Percentiles rank a stretch among this genome's conserved stretches.
These are phyloP conservation scores for Drosophila leonis DNA, from an alignment of 2,888 invertebrate genomes.

Conservation along the genomic window DNA sequence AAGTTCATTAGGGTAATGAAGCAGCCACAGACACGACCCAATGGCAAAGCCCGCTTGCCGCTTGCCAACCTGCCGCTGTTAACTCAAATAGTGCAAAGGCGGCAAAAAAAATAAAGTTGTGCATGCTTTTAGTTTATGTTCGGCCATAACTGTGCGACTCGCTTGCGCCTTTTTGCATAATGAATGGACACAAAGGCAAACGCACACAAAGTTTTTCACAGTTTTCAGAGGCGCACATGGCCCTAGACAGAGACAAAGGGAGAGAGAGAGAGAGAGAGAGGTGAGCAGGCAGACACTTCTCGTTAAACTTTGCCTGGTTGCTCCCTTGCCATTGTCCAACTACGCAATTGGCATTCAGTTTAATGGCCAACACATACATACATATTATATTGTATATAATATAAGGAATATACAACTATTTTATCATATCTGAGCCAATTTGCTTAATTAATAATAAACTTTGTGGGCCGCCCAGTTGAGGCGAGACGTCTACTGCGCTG, in stretches of 20 bases:
- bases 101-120: slow-evolving; percentile 58
- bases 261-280: not conserved
- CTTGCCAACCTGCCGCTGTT: not conserved
- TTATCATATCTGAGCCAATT: slow-evolving; percentile 60
- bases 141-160: slow-evolving; percentile 61
- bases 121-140: slow-evolving; percentile 63
- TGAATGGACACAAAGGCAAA: slow-evolving; percentile 66
- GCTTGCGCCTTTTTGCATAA: slow-evolving; percentile 75
- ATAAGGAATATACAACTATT: slow-evolving; percentile 7
- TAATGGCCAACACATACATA: slow-evolving; percentile 20
- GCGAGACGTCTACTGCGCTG: not conserved
- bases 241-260: not conserved
- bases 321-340: slow-evolving; percentile 7
- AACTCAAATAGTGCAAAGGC: slow-evolving; percentile 27
- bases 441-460: slow-evolving; percentile 74
- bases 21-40: slow-evolving; percentile 61
- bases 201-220: slow-evolving; percentile 49
- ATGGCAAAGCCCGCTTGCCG: slow-evolving; percentile 16
- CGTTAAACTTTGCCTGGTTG: slow-evolving; percentile 39
- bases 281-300: not conserved
- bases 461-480: slow-evolving; percentile 10
- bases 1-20: slow-evolving; percentile 81
- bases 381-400: slow-evolving; percentile 7
- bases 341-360: slow-evolving; percentile 34
- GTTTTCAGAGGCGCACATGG: slow-evolving; percentile 59